Conservation (phyloP, 1,140 invertebrate genomes). For the Amphibalanus amphitrite region DNA sequence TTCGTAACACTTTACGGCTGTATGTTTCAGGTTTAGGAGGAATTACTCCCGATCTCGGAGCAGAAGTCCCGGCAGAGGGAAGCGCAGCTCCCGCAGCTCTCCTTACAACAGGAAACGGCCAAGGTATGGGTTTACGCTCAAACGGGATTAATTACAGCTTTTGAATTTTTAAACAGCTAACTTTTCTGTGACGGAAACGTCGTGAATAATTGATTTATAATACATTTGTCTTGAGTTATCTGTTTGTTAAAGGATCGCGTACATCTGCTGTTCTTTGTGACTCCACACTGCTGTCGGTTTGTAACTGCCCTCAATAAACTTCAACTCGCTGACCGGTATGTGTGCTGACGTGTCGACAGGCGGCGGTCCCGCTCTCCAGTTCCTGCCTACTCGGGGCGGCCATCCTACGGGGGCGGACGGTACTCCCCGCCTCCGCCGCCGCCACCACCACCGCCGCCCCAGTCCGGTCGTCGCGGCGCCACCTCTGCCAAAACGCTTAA, state of each 20-base stretch:
- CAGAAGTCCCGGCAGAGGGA: neutral
- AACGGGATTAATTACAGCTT: no score
- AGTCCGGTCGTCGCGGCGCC: neutral
- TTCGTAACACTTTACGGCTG: no score
- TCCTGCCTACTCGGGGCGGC: neutral
- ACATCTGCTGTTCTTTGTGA: no score
- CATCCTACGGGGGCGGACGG: neutral
- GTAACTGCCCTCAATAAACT: no score
- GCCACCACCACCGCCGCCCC: no score
- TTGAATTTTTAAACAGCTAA: no score
- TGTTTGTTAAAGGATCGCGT: no score
- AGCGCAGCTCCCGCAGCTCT: neutral
- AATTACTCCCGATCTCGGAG: neutral
- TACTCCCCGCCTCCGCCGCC: neutral
- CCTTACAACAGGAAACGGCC: neutral
- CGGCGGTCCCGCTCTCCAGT: neutral
- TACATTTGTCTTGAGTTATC: no score
- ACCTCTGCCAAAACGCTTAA: constrained; percentile 20
- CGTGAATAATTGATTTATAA: no score
- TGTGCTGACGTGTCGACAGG: neutral
- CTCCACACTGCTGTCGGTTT: no score
- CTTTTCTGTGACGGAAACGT: no score
- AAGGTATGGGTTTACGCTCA: neutral
- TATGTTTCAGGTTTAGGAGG: neutral
- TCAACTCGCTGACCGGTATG: no score